A percentile compares a stretch with the other conserved stretches of the same genome.
These are phyloP conservation scores for Pterostichus madidus DNA, from an alignment of 2,888 invertebrate species.

Conservation along the genomic window DNA sequence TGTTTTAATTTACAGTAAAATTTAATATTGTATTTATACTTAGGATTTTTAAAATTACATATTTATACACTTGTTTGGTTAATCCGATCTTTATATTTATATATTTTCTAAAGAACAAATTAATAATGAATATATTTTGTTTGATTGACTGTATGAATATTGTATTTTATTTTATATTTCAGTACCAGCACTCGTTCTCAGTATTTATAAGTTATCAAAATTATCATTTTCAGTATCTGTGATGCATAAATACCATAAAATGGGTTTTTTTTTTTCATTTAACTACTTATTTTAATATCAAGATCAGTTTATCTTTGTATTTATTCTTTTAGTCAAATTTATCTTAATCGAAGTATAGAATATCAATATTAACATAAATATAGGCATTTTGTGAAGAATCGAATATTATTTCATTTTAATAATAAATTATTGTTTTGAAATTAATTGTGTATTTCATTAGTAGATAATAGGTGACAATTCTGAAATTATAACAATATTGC, in stretches of 20 bases:
- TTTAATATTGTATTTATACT: too few relatives aligned
- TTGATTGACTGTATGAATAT: neutral
- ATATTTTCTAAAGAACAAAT: too few relatives aligned
- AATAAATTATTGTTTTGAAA: constrained; percentile 57
- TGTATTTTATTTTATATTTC: neutral
- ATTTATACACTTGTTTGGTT: too few relatives aligned
- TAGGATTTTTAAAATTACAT: too few relatives aligned
- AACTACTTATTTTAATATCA: too few relatives aligned
- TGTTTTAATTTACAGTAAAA: too few relatives aligned
- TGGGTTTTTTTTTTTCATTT: neutral
- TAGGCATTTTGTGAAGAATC: constrained; percentile 53
- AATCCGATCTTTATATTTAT: too few relatives aligned
- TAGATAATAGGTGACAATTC: neutral
- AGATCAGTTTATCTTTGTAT: constrained; percentile 2
- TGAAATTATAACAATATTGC: neutral
- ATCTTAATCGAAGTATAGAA: constrained; percentile 12
- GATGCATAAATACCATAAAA: neutral
- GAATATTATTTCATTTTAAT: constrained; percentile 56
- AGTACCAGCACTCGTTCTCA: neutral
- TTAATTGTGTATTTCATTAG: constrained; percentile 6
- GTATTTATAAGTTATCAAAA: neutral
- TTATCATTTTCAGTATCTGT: neutral
- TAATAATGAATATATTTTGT: neutral
- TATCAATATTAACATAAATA: constrained; percentile 28
- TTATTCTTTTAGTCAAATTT: constrained; percentile 31